A percentile compares a stretch with the other conserved stretches of the same genome.
phyloP scores from a whole-genome alignment of 2,797 vertebrate species.

The Natrix natrix region DNA sequence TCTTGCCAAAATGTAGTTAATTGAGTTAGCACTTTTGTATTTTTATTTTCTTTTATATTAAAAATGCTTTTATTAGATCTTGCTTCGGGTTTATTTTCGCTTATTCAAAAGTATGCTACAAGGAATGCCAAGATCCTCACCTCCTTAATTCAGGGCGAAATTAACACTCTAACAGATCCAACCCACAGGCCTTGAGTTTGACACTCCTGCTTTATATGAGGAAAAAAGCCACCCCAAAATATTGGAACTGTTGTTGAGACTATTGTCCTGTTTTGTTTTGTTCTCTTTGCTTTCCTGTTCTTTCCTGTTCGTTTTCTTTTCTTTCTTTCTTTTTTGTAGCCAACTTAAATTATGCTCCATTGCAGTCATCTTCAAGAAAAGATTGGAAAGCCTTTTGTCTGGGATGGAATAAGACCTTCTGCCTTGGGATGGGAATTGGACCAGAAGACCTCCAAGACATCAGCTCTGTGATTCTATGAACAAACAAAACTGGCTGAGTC shows the following conservation, averaged over 20 bases:
- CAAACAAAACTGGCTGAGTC: constrained; percentile 35
- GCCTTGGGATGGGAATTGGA: not conserved
- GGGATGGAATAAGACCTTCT: not conserved
- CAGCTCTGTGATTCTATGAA: rapidly evolving
- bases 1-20: too few species aligned
- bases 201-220: not conserved
- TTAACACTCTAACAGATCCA: too few species aligned
- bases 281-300: too few species aligned
- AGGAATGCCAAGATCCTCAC: too few species aligned
- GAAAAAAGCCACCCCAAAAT: not conserved
- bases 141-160: too few species aligned
- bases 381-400: not conserved
- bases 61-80: too few species aligned
- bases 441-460: not conserved
- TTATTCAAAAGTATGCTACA: too few species aligned
- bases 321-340: not conserved
- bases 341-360: constrained; percentile 12
- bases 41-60: too few species aligned
- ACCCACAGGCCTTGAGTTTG: too few species aligned
- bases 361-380: not conserved
- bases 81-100: too few species aligned
- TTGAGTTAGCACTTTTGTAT: too few species aligned
- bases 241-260: constrained; percentile 27
- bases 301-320: too few species aligned
- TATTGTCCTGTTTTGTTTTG: not conserved